Evolutionary conservation across 2,797 vertebrate species (phyloP), one percentile per base, ranked within the genome.

Genomic region (Xiphophorus birchmanni): DNA sequence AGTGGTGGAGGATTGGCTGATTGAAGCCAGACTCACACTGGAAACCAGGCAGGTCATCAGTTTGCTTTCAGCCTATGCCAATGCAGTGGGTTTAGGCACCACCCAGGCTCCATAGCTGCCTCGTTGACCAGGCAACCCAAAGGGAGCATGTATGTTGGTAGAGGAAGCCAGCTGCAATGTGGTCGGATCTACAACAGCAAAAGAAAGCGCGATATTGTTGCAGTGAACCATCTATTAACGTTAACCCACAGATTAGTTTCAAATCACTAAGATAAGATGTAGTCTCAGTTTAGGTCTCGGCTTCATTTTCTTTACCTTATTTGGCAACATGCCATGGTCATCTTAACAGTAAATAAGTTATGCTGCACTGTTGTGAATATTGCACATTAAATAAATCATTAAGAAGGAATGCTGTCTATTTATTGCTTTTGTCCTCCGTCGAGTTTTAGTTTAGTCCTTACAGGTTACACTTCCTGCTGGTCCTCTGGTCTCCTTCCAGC

Each of bases 1-100:
- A 26, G 98, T 99, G 88, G 97, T 96, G 0, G 96, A 97, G 67
- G 98, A 98, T 95, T 99, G 98, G 99, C 95, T 99, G 77, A 96
- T 83, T 0, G 99, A 99, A 82, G 97, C 97, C 0, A 95, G 98
- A 2, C 95, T 96, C 87, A 99, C 98, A 44, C 94, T 99, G 50
- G 99, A 99, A 94, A 99, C 99, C 2, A 97, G 95, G 83, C 98
- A 99, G 92, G 96, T 97, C 0, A 94, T 98, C 88, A 96, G 96
- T 81, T 93, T 99, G 93, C 89, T 99, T 79, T 97, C 97, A 0
- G 97, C 98, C 0, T 99, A 99, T 0, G 99, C 99, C 87, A 99
- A 97, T 0, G 99, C 99, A 0, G 96, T 98, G 50, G 99, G 98
- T 1, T 50, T 99, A 75, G 98, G 98, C 71, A 98, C 97, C 83